Evolutionary conservation across 2,797 vertebrate species (phyloP).

Genomic region (Syngnathus acus): DNA sequence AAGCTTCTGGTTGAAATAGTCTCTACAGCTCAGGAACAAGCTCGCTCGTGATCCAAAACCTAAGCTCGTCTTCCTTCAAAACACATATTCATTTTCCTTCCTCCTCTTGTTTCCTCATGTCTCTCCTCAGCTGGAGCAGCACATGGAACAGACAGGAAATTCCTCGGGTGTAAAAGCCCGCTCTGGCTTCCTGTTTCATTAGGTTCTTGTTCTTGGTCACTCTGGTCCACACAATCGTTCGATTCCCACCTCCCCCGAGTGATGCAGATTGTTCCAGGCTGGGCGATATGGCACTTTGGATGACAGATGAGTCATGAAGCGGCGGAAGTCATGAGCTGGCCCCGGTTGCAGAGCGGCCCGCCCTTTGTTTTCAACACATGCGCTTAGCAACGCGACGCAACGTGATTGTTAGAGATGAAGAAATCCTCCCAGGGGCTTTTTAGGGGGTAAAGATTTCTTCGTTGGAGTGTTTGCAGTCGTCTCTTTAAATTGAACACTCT

Average conservation of each 20-base stretch:
- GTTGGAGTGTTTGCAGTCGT: not conserved
- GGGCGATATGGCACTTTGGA: constrained; percentile 28
- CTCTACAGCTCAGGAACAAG: not conserved
- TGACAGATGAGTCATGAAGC: constrained; percentile 54
- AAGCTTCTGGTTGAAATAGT: not conserved
- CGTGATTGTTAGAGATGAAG: constrained; percentile 41
- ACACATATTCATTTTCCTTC: constrained; percentile 14
- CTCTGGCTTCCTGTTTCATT: constrained; percentile 56
- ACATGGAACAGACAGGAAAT: constrained; percentile 58
- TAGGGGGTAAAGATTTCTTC: constrained; percentile 33
- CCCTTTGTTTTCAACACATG: constrained; percentile 55
- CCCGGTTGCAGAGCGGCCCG: constrained; percentile 28
- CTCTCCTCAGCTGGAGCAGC: constrained; percentile 15
- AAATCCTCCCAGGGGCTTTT: constrained; percentile 32
- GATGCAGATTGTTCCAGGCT: constrained; percentile 32
- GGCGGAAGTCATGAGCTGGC: constrained; percentile 43
- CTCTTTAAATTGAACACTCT: constrained; percentile 38
- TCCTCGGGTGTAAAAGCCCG: constrained; percentile 61
- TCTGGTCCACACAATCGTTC: constrained; percentile 16
- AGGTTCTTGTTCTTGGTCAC: constrained; percentile 15
- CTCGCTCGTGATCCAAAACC: constrained; percentile 7
- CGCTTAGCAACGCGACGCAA: constrained; percentile 63
- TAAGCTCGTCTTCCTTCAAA: constrained; percentile 18
- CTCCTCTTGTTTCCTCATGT: constrained; percentile 8
- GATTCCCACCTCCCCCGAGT: constrained; percentile 28